These are phyloP conservation scores for Rhagoletis zephyria DNA, from an alignment of 1,140 invertebrate genomes.

Conservation along the genomic window DNA sequence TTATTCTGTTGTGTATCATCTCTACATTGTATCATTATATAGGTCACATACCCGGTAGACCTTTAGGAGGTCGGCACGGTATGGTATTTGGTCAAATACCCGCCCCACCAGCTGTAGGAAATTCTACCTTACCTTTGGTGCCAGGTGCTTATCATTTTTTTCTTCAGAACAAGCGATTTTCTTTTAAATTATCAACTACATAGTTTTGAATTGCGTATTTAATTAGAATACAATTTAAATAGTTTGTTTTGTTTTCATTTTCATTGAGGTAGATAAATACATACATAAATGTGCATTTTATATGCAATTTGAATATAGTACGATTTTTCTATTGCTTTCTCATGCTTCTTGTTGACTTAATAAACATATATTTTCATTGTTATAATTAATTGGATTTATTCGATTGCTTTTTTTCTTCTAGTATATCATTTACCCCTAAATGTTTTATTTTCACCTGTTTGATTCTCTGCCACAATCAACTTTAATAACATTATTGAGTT, in stretches of 20 bases:
- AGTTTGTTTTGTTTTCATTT: not conserved
- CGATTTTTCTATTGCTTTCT: not conserved
- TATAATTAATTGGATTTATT: not conserved
- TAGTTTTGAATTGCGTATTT: slow-evolving; percentile 58
- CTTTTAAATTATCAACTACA: slow-evolving; percentile 31
- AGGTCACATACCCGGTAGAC: slow-evolving; percentile 80
- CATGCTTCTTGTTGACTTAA: slow-evolving; percentile 14
- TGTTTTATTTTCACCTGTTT: not conserved
- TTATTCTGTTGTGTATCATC: slow-evolving; percentile 50
- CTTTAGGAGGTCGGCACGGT: slow-evolving; percentile 80
- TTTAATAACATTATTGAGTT: not conserved
- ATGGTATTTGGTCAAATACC: slow-evolving; percentile 79
- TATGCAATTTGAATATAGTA: slow-evolving; percentile 25
- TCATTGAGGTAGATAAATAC: slow-evolving; percentile 27
- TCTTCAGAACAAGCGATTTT: not conserved
- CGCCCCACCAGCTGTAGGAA: slow-evolving; percentile 77
- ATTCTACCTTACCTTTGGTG: slow-evolving; percentile 76
- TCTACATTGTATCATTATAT: slow-evolving; percentile 71
- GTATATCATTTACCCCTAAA: not conserved
- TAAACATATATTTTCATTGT: not conserved
- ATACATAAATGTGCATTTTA: slow-evolving; percentile 26
- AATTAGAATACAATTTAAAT: slow-evolving; percentile 52
- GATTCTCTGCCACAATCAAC: not conserved
- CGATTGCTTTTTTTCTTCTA: slow-evolving; percentile 9
- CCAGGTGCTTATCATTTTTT: slow-evolving; percentile 73